A percentile compares a stretch with the other conserved stretches of the same genome.
phyloP scores from a whole-genome alignment of 2,888 invertebrate genomes.

The Drosophila kuntzei region DNA sequence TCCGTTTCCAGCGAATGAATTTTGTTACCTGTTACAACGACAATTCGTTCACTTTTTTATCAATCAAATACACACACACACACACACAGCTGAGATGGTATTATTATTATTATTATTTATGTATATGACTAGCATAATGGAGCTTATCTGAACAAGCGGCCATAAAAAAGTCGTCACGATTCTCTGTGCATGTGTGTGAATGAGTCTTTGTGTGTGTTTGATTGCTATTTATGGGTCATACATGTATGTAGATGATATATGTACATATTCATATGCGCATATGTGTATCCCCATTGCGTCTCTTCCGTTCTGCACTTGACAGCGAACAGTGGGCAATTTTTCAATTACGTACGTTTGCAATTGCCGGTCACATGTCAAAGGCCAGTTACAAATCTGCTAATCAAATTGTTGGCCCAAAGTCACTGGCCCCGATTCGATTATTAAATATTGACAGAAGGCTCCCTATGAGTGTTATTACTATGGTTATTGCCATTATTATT shows the following conservation, averaged over 20 bases:
- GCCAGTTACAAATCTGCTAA: slow-evolving; percentile 42
- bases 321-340: slow-evolving; percentile 68
- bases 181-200: background rate
- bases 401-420: slow-evolving; percentile 51
- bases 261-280: slow-evolving; percentile 4
- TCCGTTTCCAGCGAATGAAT: slow-evolving; percentile 32
- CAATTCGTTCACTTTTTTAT: slow-evolving; percentile 53
- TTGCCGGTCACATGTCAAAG: slow-evolving; percentile 55
- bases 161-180: slow-evolving; percentile 39
- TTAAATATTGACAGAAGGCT: slow-evolving; percentile 51
- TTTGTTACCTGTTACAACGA: slow-evolving; percentile 37
- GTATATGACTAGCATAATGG: slow-evolving; percentile 49
- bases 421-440: slow-evolving; percentile 55
- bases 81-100: slow-evolving; percentile 11
- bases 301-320: slow-evolving; percentile 67
- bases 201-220: slow-evolving; percentile 19
- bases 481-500: slow-evolving; percentile 24
- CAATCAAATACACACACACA: slow-evolving; percentile 29
- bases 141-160: slow-evolving; percentile 47
- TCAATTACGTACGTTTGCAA: slow-evolving; percentile 65
- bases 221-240: slow-evolving; percentile 48
- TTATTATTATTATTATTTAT: slow-evolving; percentile 56
- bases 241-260: slow-evolving; percentile 6
- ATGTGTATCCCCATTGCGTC: slow-evolving; percentile 40
- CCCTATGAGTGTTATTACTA: slow-evolving; percentile 14